Base-by-base conservation (phyloP, 2,797 vertebrate species). In the Vultur gryphus region DNA sequence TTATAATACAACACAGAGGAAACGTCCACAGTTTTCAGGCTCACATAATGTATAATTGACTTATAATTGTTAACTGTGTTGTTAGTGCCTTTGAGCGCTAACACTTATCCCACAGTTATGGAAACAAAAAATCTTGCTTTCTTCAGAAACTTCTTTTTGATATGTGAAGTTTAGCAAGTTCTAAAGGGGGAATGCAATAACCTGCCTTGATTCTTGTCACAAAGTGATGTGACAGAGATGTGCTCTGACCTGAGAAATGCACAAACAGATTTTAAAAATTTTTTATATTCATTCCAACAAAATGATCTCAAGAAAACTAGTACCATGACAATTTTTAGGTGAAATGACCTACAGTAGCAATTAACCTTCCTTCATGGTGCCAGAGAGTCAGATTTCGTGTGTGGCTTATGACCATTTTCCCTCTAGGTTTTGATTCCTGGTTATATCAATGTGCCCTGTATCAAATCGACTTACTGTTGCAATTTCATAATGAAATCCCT, bases 401-500 rank as follows among this genome's bases (percentile, higher is more conserved):
- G 44, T 89, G 77, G 58, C 19, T 94, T 84, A 39, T 58, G 66
- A 82, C 37, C 18, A 11, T 87, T 91, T 84, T 81, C 54, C 51
- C 58, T 77, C 18, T 89, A 62, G 89, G 31, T 94, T 94, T 95
- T 94, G 54, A 79, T 43, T 94, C 73, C 48, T 70, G 70, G 16
- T 82, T 90, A 13, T 85, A 67, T 95, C 46, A 29, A 7, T 49
- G 61, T 91, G n/a, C 31, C 66, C 69, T 93, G 37, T 82, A 86
- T 83, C 77, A 92, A 77, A 69, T 78, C 6, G 6, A 75, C 51
- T 72, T 84, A 37, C 20, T 84, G 43, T 94, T 93, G 55, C 73
- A 69, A 80, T 94, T 95, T 94, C 64, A 20, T 91, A 61, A 94
- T 87, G 35, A 93, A 93, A 90, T 93, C 43, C 39, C 24, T 84